phyloP scores from a whole-genome alignment of 2,797 vertebrate genomes.

The Aratinga solstitialis region DNA sequence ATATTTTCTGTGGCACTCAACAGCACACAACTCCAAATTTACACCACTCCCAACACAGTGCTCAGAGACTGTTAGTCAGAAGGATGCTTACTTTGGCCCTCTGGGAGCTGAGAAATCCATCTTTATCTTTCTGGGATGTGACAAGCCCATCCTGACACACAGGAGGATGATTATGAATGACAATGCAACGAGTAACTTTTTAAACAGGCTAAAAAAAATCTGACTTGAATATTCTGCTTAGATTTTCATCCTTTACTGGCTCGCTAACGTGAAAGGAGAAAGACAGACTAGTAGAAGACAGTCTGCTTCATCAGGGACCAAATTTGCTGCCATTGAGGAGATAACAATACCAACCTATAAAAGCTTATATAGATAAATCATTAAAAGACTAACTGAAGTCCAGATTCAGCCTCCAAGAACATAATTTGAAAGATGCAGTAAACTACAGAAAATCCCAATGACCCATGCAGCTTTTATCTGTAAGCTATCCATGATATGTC shows the following conservation, averaged over 20 bases:
- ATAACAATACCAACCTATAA: not conserved
- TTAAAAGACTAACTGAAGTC: not conserved
- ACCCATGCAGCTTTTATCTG: not conserved
- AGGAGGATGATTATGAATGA: constrained; percentile 30
- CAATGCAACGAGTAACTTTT: constrained; percentile 17
- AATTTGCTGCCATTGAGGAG: not conserved
- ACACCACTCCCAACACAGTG: not conserved
- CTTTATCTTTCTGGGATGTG: constrained; percentile 40
- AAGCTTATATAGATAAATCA: not conserved
- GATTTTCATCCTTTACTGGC: not conserved
- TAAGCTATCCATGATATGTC: not conserved
- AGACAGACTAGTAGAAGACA: not conserved
- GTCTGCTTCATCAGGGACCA: not conserved
- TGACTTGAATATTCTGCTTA: not conserved
- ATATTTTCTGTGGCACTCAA: constrained; percentile 11
- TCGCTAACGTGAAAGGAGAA: not conserved
- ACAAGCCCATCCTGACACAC: constrained; percentile 14
- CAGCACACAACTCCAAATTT: not conserved
- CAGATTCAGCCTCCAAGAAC: not conserved
- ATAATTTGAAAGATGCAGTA: not conserved
- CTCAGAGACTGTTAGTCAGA: constrained; percentile 40
- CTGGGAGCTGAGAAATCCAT: constrained; percentile 24
- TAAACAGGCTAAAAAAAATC: not conserved
- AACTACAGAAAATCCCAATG: not conserved
- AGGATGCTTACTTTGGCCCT: constrained; percentile 38